Conservation (phyloP, 2,113 vertebrate species). For the Crotalus tigris region DNA sequence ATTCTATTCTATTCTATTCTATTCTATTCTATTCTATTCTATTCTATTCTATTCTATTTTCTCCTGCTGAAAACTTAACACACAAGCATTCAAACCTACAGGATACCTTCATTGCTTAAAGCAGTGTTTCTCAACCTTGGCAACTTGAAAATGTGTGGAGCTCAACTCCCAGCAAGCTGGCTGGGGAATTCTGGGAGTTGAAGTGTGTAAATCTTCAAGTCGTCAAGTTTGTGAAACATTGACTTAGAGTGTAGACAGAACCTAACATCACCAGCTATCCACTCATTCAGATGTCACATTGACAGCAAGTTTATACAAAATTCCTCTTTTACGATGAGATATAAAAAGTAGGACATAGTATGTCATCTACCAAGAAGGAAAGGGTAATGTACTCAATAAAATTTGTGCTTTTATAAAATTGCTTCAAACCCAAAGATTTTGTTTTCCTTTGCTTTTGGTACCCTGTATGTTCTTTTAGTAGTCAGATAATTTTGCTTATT, state of each 20-base stretch:
- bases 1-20: no score
- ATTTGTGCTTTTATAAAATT: background rate
- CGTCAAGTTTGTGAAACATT: no score
- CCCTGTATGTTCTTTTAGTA: background rate
- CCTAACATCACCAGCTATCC: background rate
- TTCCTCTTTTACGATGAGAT: background rate
- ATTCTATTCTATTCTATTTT: no score
- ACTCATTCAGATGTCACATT: background rate
- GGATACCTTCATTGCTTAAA: background rate
- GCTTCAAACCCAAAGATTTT: background rate
- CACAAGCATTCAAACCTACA: background rate
- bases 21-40: no score
- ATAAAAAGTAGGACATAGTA: background rate
- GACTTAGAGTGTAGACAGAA: background rate
- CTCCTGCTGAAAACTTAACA: background rate
- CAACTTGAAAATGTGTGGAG: no score
- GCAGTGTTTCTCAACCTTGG: no score
- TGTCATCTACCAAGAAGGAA: background rate
- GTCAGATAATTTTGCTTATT: background rate
- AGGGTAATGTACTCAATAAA: background rate
- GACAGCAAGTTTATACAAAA: background rate
- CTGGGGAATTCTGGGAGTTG: no score
- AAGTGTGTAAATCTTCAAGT: no score
- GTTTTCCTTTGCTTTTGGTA: background rate
- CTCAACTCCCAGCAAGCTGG: no score